phyloP scores from a whole-genome alignment of 2,888 invertebrate genomes.

The Norana najaformis region DNA sequence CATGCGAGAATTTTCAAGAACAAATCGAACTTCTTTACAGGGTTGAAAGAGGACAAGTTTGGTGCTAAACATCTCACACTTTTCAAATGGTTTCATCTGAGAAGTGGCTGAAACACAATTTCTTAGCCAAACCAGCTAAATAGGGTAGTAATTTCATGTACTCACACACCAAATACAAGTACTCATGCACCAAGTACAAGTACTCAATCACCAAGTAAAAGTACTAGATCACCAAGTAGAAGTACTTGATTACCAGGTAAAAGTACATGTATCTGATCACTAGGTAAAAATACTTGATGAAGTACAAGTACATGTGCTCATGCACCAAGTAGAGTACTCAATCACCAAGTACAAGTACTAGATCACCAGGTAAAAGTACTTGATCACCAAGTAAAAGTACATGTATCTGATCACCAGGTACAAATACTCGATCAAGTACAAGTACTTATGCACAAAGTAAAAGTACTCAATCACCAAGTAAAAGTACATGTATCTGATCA shows the following conservation, averaged over 20 bases:
- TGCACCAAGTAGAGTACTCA: neutral
- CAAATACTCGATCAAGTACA: neutral
- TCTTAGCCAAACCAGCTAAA: neutral
- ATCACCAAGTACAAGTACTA: neutral
- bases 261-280: neutral
- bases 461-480: too few relatives aligned
- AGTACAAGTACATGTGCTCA: neutral
- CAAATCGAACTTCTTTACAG: neutral
- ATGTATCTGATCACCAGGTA: neutral
- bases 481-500: too few relatives aligned
- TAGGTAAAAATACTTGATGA: neutral
- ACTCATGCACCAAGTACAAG: neutral
- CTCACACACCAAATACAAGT: neutral
- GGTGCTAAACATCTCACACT: neutral
- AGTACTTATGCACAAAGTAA: neutral
- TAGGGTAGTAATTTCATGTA: neutral
- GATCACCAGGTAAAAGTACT: neutral
- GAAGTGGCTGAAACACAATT: neutral
- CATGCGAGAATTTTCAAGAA: too few relatives aligned
- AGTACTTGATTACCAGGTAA: too few relatives aligned
- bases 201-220: neutral
- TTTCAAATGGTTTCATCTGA: neutral
- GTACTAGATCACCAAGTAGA: neutral
- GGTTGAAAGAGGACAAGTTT: neutral
- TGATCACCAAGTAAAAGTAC: neutral